Evolutionary conservation across 2,113 vertebrate genomes (phyloP), one percentile per base, ranked within the genome.

Genomic region (Corythoichthys intestinalis): DNA sequence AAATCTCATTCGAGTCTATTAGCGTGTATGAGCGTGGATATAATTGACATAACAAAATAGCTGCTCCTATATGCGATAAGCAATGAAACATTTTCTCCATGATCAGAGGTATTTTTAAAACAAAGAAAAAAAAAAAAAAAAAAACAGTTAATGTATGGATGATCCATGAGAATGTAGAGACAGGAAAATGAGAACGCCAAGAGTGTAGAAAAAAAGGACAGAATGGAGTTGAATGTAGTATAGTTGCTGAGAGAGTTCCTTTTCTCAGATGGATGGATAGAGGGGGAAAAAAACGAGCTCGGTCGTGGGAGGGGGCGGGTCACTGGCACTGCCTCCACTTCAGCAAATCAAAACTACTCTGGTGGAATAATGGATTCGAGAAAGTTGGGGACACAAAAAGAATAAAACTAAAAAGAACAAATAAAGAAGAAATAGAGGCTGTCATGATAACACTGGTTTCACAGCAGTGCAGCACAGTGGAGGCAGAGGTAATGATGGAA

Each of bases 321-420:
- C 65, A 69, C 57, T 64, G 57, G 65, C 38, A 6, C 77, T 82
- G 68, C 70, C 77, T 82, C 80, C 75, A 83, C 83, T 82, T 77
- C 80, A 81, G 60, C 75, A 76, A 72, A 41, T 72, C 79, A 81
- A 65, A 76, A 81, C 74, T 67, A 70, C 56, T 58, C 56, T 68
- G 76, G 73, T 68, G 74, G 73, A 78, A 81, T 85, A 87, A 85
- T 81, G 83, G 82, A 87, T 83, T 75, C 77, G 69, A 68, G 71
- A 71, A 66, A 77, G 61, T 67, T 74, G 65, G 73, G 77, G 75
- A 71, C 72, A 66, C 67, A 50, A 53, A 58, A 67, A 69, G 59
- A 74, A 63, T 7, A 44, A 41, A 41, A n/a, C 20, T 28, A 61
- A 17, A 62, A 60, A 53, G 52, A 39, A 44, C 6, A 44, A 44